A percentile compares a stretch with the other conserved stretches of the same genome.
Conservation (phyloP, 2,888 invertebrate genomes). For the Pemphredon lugubris region DNA sequence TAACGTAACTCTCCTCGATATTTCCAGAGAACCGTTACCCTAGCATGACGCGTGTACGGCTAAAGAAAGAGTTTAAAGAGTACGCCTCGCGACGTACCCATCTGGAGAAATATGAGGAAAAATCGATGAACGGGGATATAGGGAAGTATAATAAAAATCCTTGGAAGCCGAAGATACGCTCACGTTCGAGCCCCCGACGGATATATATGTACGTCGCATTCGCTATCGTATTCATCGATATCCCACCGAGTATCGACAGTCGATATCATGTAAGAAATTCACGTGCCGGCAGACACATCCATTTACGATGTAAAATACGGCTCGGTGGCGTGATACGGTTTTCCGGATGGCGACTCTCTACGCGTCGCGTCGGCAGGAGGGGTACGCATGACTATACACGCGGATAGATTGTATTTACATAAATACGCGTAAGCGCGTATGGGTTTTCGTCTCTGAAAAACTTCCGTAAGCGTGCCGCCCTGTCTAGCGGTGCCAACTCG, state of each 20-base stretch:
- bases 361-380: slow-evolving; percentile 17
- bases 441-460: slow-evolving; percentile 49
- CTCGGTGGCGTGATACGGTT: slow-evolving; percentile 51
- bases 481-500: slow-evolving; percentile 56
- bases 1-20: too few relatives aligned
- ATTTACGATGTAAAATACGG: slow-evolving; percentile 58
- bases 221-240: slow-evolving; percentile 43
- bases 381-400: slow-evolving; percentile 22
- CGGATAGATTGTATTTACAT: slow-evolving; percentile 44
- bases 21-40: too few relatives aligned
- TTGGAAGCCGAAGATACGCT: slow-evolving; percentile 12
- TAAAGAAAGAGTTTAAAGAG: too few relatives aligned
- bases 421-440: slow-evolving; percentile 33
- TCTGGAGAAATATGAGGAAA: too few relatives aligned
- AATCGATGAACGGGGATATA: background rate
- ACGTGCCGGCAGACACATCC: slow-evolving; percentile 47
- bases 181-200: slow-evolving; percentile 20
- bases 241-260: slow-evolving; percentile 49
- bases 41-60: too few relatives aligned
- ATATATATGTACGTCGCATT: slow-evolving; percentile 37
- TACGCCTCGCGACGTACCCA: too few relatives aligned
- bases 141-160: slow-evolving; percentile 30
- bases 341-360: slow-evolving; percentile 29
- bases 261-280: slow-evolving; percentile 55
- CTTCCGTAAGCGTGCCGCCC: slow-evolving; percentile 16